A percentile compares a stretch with the other conserved stretches of the same genome.
Evolutionary conservation across 2,113 vertebrate genomes (phyloP).

Genomic region (Mormyrus iriodes): DNA sequence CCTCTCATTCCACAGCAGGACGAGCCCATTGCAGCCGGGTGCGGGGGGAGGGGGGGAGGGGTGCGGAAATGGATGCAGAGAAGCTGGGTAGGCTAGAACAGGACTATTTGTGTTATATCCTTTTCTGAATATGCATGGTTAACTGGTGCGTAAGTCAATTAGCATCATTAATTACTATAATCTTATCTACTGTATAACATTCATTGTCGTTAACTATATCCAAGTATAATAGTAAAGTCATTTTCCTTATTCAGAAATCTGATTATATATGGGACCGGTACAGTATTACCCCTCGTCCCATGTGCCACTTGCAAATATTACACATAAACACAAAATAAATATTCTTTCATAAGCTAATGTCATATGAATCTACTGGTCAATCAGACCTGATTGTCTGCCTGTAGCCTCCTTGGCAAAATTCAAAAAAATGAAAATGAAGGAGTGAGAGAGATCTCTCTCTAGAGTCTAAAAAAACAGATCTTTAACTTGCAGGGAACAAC

Average conservation of each 20-base stretch:
- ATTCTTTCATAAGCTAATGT: background rate
- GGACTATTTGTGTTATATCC: background rate
- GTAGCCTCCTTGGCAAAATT: background rate
- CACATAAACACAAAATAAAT: slow-evolving; percentile 1
- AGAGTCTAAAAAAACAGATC: background rate
- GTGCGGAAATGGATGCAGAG: background rate
- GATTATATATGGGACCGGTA: background rate
- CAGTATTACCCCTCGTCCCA: background rate
- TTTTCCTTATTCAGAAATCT: background rate
- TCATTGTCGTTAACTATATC: no score
- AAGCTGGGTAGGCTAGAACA: background rate
- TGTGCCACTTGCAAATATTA: background rate
- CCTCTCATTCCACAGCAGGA: slow-evolving; percentile 46
- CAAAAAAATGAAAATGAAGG: background rate
- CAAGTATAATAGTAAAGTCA: background rate
- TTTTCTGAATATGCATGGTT: background rate
- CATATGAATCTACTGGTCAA: background rate
- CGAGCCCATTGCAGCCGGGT: slow-evolving; percentile 23
- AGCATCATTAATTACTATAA: background rate
- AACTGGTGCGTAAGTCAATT: background rate
- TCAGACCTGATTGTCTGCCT: background rate
- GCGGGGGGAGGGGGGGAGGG: background rate
- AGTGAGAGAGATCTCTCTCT: background rate
- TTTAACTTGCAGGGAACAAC: background rate
- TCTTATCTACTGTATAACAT: background rate